These are phyloP conservation scores for Drosophila mercatorum DNA, from an alignment of 2,888 invertebrate genomes.

Conservation along the genomic window DNA sequence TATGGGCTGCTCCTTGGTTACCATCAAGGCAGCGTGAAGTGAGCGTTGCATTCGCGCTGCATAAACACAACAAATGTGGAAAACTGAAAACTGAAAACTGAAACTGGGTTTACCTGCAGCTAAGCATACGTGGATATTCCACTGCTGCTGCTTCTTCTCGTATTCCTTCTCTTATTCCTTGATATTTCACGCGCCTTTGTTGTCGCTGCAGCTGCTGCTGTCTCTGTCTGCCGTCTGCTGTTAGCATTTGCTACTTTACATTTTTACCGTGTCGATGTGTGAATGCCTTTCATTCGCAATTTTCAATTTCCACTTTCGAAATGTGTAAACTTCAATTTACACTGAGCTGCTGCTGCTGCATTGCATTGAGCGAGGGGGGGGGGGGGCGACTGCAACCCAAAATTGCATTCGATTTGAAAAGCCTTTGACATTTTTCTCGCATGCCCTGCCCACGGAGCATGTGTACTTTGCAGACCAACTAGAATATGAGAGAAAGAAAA, in stretches of 20 bases:
- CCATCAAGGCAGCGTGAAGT: conserved; percentile 46
- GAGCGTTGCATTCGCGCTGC: conserved; percentile 51
- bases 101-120: conserved; percentile 11
- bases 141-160: neutral
- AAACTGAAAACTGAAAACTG: neutral
- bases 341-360: conserved; percentile 25
- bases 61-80: conserved; percentile 51
- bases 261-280: conserved; percentile 62
- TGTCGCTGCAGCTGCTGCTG: neutral
- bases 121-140: neutral
- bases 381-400: conserved; percentile 23
- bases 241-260: conserved; percentile 69
- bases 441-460: conserved; percentile 28
- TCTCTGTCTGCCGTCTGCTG: conserved; percentile 32
- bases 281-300: conserved; percentile 69
- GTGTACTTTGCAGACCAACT: neutral
- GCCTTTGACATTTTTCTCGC: conserved; percentile 28
- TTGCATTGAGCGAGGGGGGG: conserved; percentile 4
- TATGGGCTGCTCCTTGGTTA: conserved; percentile 36
- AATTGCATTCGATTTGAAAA: conserved; percentile 65
- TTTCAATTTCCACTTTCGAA: conserved; percentile 75
- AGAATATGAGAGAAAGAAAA: neutral
- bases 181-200: conserved; percentile 18
- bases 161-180: conserved; percentile 3
- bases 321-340: conserved; percentile 75